These are phyloP conservation scores for Temnothorax curvispinosus DNA, from an alignment of 1,140 invertebrate genomes.

Conservation along the genomic window DNA sequence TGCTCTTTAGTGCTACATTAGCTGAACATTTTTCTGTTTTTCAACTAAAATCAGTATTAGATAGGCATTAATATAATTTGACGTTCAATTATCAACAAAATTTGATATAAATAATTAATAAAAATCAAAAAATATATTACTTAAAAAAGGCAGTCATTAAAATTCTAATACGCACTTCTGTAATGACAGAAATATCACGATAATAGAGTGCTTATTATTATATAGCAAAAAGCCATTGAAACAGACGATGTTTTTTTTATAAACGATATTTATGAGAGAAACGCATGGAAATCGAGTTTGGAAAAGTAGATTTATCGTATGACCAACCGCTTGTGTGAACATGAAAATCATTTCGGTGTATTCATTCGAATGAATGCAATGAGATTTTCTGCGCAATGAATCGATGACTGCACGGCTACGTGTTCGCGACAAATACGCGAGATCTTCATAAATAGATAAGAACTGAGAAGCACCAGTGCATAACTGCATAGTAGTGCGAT, in stretches of 20 bases:
- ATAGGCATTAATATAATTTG: not conserved
- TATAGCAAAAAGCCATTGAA: not conserved
- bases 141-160: not conserved
- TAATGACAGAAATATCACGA: not conserved
- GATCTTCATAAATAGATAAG: constrained; percentile 53
- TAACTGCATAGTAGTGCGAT: not conserved
- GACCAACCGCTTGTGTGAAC: constrained; percentile 38
- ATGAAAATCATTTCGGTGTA: constrained; percentile 46
- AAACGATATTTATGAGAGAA: constrained; percentile 40
- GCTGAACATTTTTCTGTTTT: not conserved
- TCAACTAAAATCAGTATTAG: not conserved
- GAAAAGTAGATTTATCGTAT: constrained; percentile 22
- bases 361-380: constrained; percentile 13
- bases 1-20: not conserved
- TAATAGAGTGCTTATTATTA: constrained; percentile 1
- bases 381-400: constrained; percentile 59
- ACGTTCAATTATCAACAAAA: not conserved
- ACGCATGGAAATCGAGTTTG: not conserved
- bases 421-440: constrained; percentile 11
- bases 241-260: constrained; percentile 18
- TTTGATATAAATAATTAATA: not conserved
- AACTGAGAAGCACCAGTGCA: not conserved
- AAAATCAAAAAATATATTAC: not conserved
- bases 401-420: not conserved
- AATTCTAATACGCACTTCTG: not conserved